Conservation (phyloP, 2,888 invertebrate genomes). For the Ophion costatus region DNA sequence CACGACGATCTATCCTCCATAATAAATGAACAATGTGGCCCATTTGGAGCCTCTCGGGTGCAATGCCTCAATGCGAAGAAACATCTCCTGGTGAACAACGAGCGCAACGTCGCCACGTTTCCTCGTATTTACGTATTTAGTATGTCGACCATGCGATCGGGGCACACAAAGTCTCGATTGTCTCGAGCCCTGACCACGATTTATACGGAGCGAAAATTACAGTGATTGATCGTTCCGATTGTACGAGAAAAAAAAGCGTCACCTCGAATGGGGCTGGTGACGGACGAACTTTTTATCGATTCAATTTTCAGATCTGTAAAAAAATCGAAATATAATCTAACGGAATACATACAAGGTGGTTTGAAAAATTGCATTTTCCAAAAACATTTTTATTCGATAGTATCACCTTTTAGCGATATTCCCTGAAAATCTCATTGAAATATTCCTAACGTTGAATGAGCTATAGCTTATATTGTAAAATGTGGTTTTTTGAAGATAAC, state of each 20-base stretch:
- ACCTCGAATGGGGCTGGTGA: no score
- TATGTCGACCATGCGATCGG: constrained; percentile 39
- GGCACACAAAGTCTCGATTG: constrained; percentile 29
- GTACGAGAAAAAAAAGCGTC: neutral
- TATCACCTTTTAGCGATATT: no score
- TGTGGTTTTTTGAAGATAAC: no score
- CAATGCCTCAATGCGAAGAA: constrained; percentile 31
- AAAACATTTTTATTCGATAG: no score
- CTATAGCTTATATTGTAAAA: no score
- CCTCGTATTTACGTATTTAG: constrained; percentile 33
- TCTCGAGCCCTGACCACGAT: neutral
- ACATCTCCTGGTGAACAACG: constrained; percentile 47
- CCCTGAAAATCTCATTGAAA: no score
- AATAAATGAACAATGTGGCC: constrained; percentile 63
- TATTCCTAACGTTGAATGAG: no score
- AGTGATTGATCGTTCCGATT: constrained; percentile 4
- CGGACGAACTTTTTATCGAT: no score
- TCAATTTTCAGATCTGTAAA: no score
- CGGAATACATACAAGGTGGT: no score
- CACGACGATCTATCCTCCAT: constrained; percentile 64
- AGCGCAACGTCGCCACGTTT: constrained; percentile 46
- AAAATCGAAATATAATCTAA: no score
- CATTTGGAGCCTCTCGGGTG: constrained; percentile 50
- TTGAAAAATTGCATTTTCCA: no score
- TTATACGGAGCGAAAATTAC: neutral